Conservation (phyloP, 1,140 invertebrate species). For the Contarinia nasturtii region DNA sequence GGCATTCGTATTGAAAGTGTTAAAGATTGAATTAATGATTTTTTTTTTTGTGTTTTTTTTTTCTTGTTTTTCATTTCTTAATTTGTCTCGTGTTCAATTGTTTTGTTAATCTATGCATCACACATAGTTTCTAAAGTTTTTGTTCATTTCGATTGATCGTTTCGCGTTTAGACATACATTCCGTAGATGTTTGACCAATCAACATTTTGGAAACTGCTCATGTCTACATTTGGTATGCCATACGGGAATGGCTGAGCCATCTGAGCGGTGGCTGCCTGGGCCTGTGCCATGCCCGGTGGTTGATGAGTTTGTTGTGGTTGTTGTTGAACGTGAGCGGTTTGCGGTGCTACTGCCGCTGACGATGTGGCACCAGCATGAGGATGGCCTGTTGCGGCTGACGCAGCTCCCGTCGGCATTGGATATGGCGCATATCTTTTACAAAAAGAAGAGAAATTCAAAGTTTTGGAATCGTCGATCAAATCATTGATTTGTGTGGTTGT, state of each 20-base stretch:
- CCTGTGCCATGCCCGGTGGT: slow-evolving; percentile 9
- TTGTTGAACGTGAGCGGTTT: slow-evolving; percentile 8
- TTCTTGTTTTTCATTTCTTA: no score
- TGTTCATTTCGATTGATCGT: slow-evolving; percentile 1
- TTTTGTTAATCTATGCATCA: no score
- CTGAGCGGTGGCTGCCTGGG: slow-evolving; percentile 5
- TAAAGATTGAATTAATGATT: no score
- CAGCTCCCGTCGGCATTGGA: slow-evolving; percentile 21
- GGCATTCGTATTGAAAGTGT: no score
- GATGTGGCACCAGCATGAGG: slow-evolving; percentile 23
- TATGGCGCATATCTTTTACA: slow-evolving; percentile 20
- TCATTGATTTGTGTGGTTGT: not conserved
- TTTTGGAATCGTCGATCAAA: not conserved
- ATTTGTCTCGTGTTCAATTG: no score
- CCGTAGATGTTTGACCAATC: slow-evolving; percentile 81
- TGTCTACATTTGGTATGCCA: slow-evolving; percentile 69
- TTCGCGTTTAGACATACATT: slow-evolving; percentile 76
- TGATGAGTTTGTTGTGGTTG: slow-evolving; percentile 16
- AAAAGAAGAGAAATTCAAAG: not conserved
- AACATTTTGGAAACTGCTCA: slow-evolving; percentile 76
- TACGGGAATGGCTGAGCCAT: slow-evolving; percentile 50
- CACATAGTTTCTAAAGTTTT: no score
- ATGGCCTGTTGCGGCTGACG: slow-evolving; percentile 19
- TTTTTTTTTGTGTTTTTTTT: no score
- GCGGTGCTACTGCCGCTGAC: slow-evolving; percentile 23